These are phyloP conservation scores for Acleris emargana DNA, from an alignment of 2,888 invertebrate species.

Conservation along the genomic window DNA sequence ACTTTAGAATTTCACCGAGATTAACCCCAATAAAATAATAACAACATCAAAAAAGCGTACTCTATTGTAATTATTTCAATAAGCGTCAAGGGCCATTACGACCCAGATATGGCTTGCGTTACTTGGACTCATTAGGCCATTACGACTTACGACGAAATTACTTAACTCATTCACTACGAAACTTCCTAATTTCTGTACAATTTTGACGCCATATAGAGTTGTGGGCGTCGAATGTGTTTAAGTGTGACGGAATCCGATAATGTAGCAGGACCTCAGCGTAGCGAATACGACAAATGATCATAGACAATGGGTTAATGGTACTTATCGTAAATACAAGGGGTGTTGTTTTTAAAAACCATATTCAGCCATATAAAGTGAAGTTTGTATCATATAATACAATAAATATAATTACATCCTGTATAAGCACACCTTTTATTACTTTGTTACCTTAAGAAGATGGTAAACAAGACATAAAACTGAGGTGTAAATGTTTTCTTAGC, in stretches of 20 bases:
- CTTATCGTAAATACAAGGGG: slow-evolving; percentile 30
- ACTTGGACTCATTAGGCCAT: slow-evolving; percentile 71
- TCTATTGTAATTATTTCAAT: slow-evolving; percentile 70
- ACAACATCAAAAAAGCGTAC: slow-evolving; percentile 55
- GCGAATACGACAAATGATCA: slow-evolving; percentile 36
- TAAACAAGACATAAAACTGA: no score
- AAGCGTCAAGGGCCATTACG: slow-evolving; percentile 61
- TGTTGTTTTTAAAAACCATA: slow-evolving; percentile 24
- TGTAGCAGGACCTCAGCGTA: slow-evolving; percentile 48
- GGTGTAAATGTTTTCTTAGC: no score
- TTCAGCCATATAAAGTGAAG: background rate
- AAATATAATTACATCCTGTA: background rate
- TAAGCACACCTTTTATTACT: no score
- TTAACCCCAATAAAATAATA: slow-evolving; percentile 31
- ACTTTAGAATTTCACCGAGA: slow-evolving; percentile 11
- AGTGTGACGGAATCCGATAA: slow-evolving; percentile 81
- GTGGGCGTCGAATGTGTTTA: no score
- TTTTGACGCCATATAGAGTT: no score
- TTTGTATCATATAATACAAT: background rate
- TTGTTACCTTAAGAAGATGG: no score
- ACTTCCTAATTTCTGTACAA: no score
- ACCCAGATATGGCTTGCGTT: slow-evolving; percentile 62
- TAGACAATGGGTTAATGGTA: slow-evolving; percentile 35
- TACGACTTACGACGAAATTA: slow-evolving; percentile 42
- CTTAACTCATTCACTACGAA: no score